Percentiles rank a stretch among this genome's conserved stretches.
These are phyloP conservation scores for Poeciliopsis infans DNA, from an alignment of 2,797 vertebrate genomes.

Conservation along the genomic window DNA sequence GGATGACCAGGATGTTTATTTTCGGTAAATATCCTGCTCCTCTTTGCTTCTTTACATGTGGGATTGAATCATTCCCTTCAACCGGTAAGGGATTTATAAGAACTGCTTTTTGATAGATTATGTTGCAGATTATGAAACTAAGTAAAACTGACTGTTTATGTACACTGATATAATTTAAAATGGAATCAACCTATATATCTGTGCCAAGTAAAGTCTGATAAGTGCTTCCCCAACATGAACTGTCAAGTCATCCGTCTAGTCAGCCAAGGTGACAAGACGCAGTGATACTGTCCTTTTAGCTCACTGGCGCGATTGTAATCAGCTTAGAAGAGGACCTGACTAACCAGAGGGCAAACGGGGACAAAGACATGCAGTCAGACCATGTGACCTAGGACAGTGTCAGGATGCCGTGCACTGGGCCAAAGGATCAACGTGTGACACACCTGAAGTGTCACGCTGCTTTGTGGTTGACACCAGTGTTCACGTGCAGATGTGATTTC, in stretches of 20 bases:
- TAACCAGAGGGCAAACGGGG: conserved; percentile 36
- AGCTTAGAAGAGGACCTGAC: conserved; percentile 49
- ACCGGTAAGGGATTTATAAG: neutral
- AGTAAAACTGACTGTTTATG: neutral
- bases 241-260: conserved; percentile 18
- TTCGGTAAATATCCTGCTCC: neutral
- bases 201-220: no score
- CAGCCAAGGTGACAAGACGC: conserved; percentile 31
- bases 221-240: neutral
- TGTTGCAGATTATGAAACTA: neutral
- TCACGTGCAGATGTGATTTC: conserved; percentile 14
- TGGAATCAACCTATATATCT: neutral
- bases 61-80: neutral
- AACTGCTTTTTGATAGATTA: neutral
- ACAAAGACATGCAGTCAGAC: conserved; percentile 26
- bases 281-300: conserved; percentile 40
- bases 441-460: conserved; percentile 24
- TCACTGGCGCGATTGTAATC: conserved; percentile 55
- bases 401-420: conserved; percentile 28
- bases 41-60: neutral
- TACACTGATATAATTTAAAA: neutral
- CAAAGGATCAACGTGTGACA: conserved; percentile 36
- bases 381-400: conserved; percentile 47
- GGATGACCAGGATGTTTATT: neutral
- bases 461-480: neutral